phyloP scores from a whole-genome alignment of 2,113 vertebrate genomes.

The Lanius collurio region DNA sequence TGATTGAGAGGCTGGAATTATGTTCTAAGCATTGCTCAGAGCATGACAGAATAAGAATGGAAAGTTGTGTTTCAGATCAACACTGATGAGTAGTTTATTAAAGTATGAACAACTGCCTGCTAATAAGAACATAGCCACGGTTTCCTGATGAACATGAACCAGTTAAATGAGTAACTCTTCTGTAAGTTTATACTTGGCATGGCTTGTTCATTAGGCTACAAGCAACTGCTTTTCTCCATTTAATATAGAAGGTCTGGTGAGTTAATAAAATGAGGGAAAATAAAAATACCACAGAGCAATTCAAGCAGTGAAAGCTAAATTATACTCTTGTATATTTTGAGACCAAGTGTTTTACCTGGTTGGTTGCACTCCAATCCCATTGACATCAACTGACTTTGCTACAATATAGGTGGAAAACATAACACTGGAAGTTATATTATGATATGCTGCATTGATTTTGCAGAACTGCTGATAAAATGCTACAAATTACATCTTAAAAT shows the following conservation, averaged over 20 bases:
- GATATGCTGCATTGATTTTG: not conserved
- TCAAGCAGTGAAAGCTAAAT: slow-evolving; percentile 28
- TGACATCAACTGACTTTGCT: not conserved
- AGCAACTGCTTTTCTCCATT: not conserved
- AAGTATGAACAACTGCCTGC: slow-evolving; percentile 16
- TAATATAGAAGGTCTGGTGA: not conserved
- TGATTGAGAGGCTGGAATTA: slow-evolving; percentile 25
- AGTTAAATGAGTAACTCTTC: slow-evolving; percentile 41
- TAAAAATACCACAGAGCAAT: not conserved
- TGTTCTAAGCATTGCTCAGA: not conserved
- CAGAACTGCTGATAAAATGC: not conserved
- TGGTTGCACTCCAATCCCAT: not conserved
- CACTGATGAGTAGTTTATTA: slow-evolving; percentile 33
- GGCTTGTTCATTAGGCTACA: slow-evolving; percentile 22
- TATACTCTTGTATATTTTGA: not conserved
- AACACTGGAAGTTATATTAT: not conserved
- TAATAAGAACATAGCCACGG: not conserved
- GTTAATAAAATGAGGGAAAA: slow-evolving; percentile 10
- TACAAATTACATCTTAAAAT: not conserved
- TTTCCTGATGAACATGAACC: slow-evolving; percentile 23
- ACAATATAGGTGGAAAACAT: not conserved
- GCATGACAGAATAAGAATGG: slow-evolving; percentile 16
- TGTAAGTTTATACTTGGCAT: slow-evolving; percentile 25
- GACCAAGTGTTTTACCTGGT: not conserved
- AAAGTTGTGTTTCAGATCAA: slow-evolving; percentile 24